Evolutionary conservation across 92 coral and sea anemone species (phyloP).

Genomic region (Phenganax marumi): DNA sequence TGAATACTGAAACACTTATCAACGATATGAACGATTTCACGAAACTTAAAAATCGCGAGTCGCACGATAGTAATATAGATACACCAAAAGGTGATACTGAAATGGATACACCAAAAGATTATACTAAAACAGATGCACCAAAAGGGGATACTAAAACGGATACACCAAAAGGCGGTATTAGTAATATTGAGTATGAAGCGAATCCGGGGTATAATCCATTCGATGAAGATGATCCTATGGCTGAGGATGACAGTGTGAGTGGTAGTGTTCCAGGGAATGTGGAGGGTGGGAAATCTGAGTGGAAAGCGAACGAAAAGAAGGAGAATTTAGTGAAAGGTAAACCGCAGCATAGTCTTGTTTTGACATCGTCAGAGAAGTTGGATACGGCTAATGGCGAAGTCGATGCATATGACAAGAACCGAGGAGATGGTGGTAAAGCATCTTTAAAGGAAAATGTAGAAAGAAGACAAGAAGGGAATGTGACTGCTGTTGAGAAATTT

Average conservation of each 20-base stretch:
- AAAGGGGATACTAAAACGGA: neutral
- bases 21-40: slow-evolving; percentile 47
- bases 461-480: neutral
- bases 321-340: neutral
- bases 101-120: neutral
- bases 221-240: slow-evolving; percentile 54
- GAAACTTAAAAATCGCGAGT: neutral
- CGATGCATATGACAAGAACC: neutral
- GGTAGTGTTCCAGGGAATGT: neutral
- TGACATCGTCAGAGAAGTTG: neutral
- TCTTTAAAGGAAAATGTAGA: too few relatives aligned
- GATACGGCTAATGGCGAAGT: neutral
- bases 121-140: neutral
- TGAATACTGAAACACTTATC: neutral
- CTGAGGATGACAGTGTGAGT: slow-evolving; percentile 26
- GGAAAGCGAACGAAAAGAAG: neutral
- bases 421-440: neutral
- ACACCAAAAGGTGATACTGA: neutral
- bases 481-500: neutral
- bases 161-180: neutral
- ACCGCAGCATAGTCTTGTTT: neutral
- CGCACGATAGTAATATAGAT: neutral
- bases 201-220: slow-evolving; percentile 67
- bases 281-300: neutral
- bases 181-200: slow-evolving; percentile 11